These are phyloP conservation scores for Leucoraja ocellata DNA, from an alignment of 2,797 vertebrate species.

Conservation along the genomic window DNA sequence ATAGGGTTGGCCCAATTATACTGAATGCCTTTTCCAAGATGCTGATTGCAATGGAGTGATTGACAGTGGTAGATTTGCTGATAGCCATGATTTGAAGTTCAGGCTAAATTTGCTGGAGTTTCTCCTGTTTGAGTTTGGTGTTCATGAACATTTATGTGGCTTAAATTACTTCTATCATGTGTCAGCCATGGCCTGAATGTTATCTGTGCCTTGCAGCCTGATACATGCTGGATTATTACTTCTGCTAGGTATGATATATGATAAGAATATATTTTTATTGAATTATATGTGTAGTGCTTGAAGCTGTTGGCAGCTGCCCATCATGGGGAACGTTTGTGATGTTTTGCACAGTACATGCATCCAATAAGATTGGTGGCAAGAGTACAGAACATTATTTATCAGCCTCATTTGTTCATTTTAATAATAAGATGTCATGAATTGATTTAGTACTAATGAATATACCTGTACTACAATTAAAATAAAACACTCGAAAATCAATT, in stretches of 20 bases:
- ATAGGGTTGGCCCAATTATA: no score
- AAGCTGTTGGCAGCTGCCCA: background rate
- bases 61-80: no score
- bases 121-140: background rate
- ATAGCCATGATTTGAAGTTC: background rate
- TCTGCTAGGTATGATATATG: background rate
- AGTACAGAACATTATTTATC: background rate
- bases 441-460: background rate
- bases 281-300: background rate
- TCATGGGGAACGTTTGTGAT: background rate
- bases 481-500: background rate
- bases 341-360: background rate
- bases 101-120: background rate
- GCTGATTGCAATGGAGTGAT: no score
- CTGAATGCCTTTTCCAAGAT: no score
- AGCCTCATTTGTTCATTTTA: background rate
- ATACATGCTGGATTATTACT: background rate
- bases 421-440: background rate
- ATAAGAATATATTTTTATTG: background rate
- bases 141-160: background rate
- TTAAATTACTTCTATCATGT: background rate
- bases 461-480: background rate
- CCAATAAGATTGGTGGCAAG: background rate
- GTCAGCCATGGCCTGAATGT: background rate
- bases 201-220: background rate